These are phyloP conservation scores for Epizoanthus ramosus DNA, from an alignment of 92 coral and sea anemone genomes.

Conservation along the genomic window DNA sequence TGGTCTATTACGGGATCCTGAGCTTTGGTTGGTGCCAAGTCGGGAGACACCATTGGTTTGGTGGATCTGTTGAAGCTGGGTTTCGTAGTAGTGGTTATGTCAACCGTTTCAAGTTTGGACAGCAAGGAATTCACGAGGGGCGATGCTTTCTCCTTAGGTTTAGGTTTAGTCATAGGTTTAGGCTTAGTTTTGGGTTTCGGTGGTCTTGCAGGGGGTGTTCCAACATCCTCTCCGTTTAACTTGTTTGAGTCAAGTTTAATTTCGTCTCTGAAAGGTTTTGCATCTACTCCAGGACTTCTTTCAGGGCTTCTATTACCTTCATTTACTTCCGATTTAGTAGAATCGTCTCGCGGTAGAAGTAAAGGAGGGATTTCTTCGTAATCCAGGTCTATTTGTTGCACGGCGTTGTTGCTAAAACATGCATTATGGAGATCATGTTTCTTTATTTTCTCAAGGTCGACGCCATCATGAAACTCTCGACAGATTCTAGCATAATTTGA, in stretches of 20 bases:
- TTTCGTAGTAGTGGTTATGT: not conserved
- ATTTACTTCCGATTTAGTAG: not conserved
- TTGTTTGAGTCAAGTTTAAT: not conserved
- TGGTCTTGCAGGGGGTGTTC: constrained; percentile 7
- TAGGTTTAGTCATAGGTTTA: not conserved
- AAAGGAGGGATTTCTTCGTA: constrained; percentile 36
- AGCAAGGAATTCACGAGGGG: not conserved
- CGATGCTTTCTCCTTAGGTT: not conserved
- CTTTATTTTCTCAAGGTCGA: constrained; percentile 30
- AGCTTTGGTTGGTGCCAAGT: too few relatives aligned
- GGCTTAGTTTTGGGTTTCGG: constrained; percentile 11
- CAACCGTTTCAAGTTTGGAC: not conserved
- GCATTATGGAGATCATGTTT: not conserved
- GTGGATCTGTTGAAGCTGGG: too few relatives aligned
- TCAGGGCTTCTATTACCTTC: not conserved
- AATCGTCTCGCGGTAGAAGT: constrained; percentile 15
- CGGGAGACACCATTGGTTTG: too few relatives aligned
- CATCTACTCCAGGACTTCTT: not conserved
- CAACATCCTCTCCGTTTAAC: not conserved
- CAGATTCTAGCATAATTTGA: constrained; percentile 37
- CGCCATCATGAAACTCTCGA: constrained; percentile 38
- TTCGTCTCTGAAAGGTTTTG: not conserved
- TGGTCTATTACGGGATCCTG: too few relatives aligned
- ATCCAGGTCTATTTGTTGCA: constrained; percentile 21
- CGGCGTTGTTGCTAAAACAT: not conserved